Evolutionary conservation across 2,113 vertebrate species (phyloP).

Genomic region (Junco hyemalis): DNA sequence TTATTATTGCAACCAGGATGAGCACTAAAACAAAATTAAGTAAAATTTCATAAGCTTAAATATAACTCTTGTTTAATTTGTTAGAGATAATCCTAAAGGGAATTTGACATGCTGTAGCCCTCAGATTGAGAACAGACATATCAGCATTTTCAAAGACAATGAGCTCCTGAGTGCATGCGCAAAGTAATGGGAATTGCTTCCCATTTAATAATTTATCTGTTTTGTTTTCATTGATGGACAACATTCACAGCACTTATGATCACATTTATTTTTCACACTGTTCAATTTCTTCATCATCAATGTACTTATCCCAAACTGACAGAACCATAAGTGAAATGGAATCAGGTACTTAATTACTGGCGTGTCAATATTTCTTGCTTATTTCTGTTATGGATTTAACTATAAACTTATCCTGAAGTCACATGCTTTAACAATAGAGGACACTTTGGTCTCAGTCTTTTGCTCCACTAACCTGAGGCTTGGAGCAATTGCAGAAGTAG

Average conservation of each 20-base stretch:
- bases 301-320: not conserved
- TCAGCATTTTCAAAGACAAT: not conserved
- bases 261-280: not conserved
- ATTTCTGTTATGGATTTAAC: not conserved
- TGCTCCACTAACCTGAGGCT: not conserved
- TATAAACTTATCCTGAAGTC: not conserved
- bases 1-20: not conserved
- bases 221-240: not conserved
- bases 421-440: not conserved
- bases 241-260: not conserved
- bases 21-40: constrained; percentile 18
- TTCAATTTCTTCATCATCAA: not conserved
- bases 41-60: constrained; percentile 14
- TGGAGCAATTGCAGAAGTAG: not conserved
- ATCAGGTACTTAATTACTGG: not conserved
- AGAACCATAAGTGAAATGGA: not conserved
- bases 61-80: not conserved
- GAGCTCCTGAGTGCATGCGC: not conserved
- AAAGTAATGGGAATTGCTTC: not conserved
- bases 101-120: not conserved
- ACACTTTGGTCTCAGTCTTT: not conserved
- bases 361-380: not conserved
- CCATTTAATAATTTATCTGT: not conserved
- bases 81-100: not conserved
- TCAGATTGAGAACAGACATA: not conserved